Base-by-base conservation (phyloP, 2,888 invertebrate species). In the Timema cristinae region DNA sequence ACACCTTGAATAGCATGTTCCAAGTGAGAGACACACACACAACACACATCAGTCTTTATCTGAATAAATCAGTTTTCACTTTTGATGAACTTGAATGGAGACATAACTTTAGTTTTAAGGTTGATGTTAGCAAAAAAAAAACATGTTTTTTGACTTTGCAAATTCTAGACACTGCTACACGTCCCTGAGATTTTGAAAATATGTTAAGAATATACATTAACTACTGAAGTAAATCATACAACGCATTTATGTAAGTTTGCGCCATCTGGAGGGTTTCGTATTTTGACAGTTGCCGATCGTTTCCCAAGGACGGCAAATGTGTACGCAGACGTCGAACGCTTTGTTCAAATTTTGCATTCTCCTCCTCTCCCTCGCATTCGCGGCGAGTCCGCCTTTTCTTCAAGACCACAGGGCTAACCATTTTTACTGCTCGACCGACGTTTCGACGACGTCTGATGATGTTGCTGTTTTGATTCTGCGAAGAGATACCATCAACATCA, bases 221-320 rank as follows among this genome's bases (percentile, higher is more conserved):
- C 63, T 67, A 67, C 16, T 67, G 67, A 48, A 49, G 50, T 16
- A 50, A 84, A 81, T 97, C 97, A 79, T 93, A 93, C 6, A 97
- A 84, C 0, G 96, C 96, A 4, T 92, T 87, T 78, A 97, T 97
- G 82, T 97, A 97, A 0, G 94, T 95, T 81, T 97, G 97, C 0
- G 97, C 97, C 97, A 97, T 97, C 83, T 97, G 97, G 1, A 97
- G 86, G 0, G 97, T 97, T 82, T 97, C 97, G 82, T 96, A 97
- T 81, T 97, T 97, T 52, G 96, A 96, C 70, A 97, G 84, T 80
- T 97, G 95, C 61, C 95, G 88, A 80, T 97, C 95, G 79, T 95
- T 94, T 7, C 95, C 94, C 72, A 96, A 83, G 0, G 94, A 93
- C 0, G 97, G 97, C n/a, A 97, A 85, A 76, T 96, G 96, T 6